phyloP scores from a whole-genome alignment of 2,888 invertebrate genomes.

The Amiota minor region DNA sequence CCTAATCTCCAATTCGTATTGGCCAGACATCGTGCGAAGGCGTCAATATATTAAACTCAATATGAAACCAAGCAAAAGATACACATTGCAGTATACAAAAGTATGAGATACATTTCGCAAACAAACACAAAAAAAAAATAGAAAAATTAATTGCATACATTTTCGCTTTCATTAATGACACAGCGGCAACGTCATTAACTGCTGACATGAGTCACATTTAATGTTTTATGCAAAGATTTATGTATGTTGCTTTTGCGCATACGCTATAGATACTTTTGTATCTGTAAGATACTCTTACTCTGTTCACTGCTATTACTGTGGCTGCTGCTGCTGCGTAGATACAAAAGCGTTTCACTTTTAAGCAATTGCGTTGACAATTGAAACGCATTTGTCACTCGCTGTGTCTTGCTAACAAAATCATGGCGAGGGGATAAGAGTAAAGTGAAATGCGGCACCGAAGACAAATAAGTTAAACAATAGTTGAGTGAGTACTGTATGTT shows the following conservation, averaged over 20 bases:
- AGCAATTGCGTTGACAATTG: slow-evolving; percentile 57
- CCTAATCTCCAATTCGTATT: neutral
- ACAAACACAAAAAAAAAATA: slow-evolving; percentile 33
- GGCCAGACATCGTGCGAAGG: neutral
- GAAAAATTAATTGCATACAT: slow-evolving; percentile 45
- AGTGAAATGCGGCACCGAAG: too few relatives aligned
- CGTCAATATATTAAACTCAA: neutral
- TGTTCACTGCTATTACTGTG: slow-evolving; percentile 24
- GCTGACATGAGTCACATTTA: slow-evolving; percentile 38
- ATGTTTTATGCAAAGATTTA: slow-evolving; percentile 25
- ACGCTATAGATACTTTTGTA: slow-evolving; percentile 23
- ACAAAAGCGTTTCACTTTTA: slow-evolving; percentile 42
- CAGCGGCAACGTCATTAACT: slow-evolving; percentile 23
- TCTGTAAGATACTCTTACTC: neutral
- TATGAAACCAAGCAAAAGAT: neutral
- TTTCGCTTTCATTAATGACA: slow-evolving; percentile 28
- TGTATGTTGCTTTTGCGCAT: slow-evolving; percentile 12
- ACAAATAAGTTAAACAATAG: neutral
- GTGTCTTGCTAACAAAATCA: too few relatives aligned
- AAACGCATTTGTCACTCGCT: slow-evolving; percentile 60
- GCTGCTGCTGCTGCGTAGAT: slow-evolving; percentile 35
- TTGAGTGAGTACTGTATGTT: neutral
- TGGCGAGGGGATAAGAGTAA: too few relatives aligned
- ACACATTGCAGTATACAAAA: neutral
- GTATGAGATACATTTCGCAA: slow-evolving; percentile 16